A percentile compares a stretch with the other conserved stretches of the same genome.
phyloP scores from a whole-genome alignment of 2,113 vertebrate genomes.

The Hoplias malabaricus region DNA sequence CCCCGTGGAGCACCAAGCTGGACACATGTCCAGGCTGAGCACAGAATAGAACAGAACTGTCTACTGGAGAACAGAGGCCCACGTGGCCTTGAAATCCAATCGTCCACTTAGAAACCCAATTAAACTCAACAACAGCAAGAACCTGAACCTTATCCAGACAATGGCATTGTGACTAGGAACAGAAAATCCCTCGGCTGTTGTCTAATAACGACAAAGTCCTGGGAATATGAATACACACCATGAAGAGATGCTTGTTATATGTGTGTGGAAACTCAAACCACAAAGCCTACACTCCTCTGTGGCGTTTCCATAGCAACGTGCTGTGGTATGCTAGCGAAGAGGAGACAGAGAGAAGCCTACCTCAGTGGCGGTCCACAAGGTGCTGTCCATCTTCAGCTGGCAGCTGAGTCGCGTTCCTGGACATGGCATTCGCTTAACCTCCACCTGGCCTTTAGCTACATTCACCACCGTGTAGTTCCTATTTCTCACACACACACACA shows the following conservation, averaged over 20 bases:
- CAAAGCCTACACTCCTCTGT: not conserved
- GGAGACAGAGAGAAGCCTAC: slow-evolving; percentile 59
- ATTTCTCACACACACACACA: slow-evolving; percentile 13
- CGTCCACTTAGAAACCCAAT: not conserved
- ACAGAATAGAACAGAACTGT: not conserved
- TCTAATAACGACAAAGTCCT: not conserved
- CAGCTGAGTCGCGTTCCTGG: slow-evolving; percentile 86
- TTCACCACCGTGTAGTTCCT: slow-evolving; percentile 96
- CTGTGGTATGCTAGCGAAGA: not conserved
- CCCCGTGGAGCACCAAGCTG: not conserved
- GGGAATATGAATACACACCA: not conserved
- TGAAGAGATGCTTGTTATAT: not conserved
- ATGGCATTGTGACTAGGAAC: not conserved
- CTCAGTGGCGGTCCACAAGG: slow-evolving; percentile 92
- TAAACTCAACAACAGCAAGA: not conserved
- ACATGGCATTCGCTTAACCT: slow-evolving; percentile 87
- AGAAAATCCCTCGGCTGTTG: not conserved
- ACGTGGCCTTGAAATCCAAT: not conserved
- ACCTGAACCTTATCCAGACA: not conserved
- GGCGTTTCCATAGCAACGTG: slow-evolving; percentile 22
- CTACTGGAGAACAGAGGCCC: not conserved
- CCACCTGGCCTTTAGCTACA: slow-evolving; percentile 85
- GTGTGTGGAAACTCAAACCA: slow-evolving; percentile 1
- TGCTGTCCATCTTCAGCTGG: slow-evolving; percentile 86
- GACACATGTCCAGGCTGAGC: not conserved